Conservation (phyloP, 2,797 vertebrate species). For the Alca torda region DNA sequence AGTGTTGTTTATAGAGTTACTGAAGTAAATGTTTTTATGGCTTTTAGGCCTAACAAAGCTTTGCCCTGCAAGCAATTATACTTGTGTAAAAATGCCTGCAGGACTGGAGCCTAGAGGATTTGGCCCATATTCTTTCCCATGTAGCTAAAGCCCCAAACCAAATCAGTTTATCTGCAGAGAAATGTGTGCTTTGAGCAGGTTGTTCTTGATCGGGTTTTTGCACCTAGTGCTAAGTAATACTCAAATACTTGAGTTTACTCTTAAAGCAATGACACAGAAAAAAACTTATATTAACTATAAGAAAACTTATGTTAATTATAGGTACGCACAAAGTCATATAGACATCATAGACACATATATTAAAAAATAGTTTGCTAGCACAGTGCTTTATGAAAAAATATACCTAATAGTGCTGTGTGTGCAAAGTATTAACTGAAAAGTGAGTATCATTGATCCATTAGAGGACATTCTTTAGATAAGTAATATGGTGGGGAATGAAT, state of each 20-base stretch:
- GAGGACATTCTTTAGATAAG: neutral
- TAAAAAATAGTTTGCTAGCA: neutral
- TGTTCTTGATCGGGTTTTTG: neutral
- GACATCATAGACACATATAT: neutral
- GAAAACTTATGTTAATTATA: neutral
- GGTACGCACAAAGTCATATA: neutral
- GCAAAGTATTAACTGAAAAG: neutral
- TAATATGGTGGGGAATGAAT: neutral
- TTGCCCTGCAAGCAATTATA: neutral
- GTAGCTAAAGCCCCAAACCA: neutral
- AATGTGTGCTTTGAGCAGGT: neutral
- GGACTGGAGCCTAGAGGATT: neutral
- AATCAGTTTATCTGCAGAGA: neutral
- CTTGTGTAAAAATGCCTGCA: neutral
- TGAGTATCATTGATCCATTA: neutral
- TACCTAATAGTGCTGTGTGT: neutral
- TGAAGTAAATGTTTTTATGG: neutral
- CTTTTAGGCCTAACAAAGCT: neutral
- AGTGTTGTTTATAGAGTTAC: neutral
- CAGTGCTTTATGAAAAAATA: neutral
- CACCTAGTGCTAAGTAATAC: neutral
- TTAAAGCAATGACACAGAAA: neutral
- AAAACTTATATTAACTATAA: neutral
- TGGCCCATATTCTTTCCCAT: neutral
- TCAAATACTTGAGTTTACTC: neutral